A percentile compares a stretch with the other conserved stretches of the same genome.
Evolutionary conservation across 1,140 invertebrate species (phyloP).

Genomic region (Paramacrobiotus metropolitanus): DNA sequence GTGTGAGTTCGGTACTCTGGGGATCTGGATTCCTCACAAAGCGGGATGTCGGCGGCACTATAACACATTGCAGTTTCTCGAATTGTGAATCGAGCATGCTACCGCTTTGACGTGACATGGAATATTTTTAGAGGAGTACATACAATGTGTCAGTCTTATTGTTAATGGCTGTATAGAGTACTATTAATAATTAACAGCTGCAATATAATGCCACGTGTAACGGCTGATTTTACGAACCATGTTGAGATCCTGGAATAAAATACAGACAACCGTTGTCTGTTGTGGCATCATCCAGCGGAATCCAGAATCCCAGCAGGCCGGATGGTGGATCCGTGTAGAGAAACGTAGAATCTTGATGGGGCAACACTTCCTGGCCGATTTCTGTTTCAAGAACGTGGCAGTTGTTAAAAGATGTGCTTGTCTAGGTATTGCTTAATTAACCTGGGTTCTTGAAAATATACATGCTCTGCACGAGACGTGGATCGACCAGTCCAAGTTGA

Average conservation of each 20-base stretch:
- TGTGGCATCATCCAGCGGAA: constrained; percentile 73
- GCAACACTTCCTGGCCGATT: constrained; percentile 30
- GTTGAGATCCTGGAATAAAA: constrained; percentile 72
- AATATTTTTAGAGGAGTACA: too few relatives aligned
- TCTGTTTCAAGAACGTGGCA: too few relatives aligned
- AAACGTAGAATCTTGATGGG: constrained; percentile 70
- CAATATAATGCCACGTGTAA: too few relatives aligned
- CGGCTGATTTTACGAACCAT: too few relatives aligned
- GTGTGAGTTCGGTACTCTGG: constrained; percentile 28
- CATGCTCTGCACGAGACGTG: constrained; percentile 80
- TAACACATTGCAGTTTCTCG: neutral
- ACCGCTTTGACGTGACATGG: neutral
- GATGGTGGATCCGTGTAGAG: constrained; percentile 44
- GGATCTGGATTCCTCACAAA: constrained; percentile 42
- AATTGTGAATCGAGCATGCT: neutral
- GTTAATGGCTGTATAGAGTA: too few relatives aligned
- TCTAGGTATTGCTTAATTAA: too few relatives aligned
- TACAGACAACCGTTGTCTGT: constrained; percentile 78
- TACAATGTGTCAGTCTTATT: neutral
- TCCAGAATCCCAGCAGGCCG: constrained; percentile 66
- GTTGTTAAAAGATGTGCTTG: too few relatives aligned
- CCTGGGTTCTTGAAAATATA: constrained; percentile 59
- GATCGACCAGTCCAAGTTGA: constrained; percentile 45
- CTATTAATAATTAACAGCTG: too few relatives aligned
- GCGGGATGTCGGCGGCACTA: constrained; percentile 23